These are phyloP conservation scores for Mythimna pallens DNA, from an alignment of 2,888 invertebrate species.

Conservation along the genomic window DNA sequence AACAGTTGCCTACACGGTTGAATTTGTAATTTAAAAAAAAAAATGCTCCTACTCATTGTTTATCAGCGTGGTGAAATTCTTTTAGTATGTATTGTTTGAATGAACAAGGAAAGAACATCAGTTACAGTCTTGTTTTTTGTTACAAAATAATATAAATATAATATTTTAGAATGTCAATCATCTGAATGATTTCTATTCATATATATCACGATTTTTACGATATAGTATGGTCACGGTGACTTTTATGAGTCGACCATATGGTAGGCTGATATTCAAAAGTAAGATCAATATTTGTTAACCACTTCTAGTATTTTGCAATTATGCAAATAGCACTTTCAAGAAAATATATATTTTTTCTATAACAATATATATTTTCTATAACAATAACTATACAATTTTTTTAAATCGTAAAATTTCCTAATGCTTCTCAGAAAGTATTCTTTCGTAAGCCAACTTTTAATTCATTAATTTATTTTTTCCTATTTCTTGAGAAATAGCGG, in stretches of 20 bases:
- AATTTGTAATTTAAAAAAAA: not conserved
- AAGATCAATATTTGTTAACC: no score
- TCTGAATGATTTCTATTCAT: constrained; percentile 7
- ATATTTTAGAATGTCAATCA: constrained; percentile 11
- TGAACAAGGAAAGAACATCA: not conserved
- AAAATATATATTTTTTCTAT: not conserved
- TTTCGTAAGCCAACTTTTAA: not conserved
- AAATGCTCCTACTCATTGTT: not conserved
- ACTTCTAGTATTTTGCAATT: no score
- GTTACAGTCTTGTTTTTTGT: not conserved
- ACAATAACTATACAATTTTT: no score
- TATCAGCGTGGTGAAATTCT: not conserved
- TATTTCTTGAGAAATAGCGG: not conserved
- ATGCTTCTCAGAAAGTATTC: not conserved
- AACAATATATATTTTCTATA: not conserved
- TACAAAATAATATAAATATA: not conserved
- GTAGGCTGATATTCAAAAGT: not conserved
- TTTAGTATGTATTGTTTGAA: not conserved
- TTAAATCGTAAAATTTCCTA: not conserved
- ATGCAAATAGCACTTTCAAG: no score
- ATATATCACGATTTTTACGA: not conserved
- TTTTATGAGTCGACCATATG: not conserved
- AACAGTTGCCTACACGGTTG: not conserved
- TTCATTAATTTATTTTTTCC: not conserved
- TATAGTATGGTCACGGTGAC: not conserved